Percentiles rank a stretch among this genome's conserved stretches.
These are phyloP conservation scores for Capitella teleta DNA, from an alignment of 1,140 invertebrate species.

Conservation along the genomic window DNA sequence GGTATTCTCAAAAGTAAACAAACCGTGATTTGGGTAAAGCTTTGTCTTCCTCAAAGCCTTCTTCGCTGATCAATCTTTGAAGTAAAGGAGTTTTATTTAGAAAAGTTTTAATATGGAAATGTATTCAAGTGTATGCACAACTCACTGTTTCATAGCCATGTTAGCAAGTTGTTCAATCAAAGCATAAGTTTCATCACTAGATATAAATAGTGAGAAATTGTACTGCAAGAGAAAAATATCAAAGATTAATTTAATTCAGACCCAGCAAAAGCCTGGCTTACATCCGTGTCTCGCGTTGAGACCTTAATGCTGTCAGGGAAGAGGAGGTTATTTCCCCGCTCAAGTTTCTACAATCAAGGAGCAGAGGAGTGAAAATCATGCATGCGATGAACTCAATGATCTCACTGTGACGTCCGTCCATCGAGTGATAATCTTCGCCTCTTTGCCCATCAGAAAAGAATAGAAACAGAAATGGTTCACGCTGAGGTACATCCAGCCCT, in stretches of 20 bases:
- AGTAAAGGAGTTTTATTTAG: background rate
- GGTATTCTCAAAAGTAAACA: too few species aligned
- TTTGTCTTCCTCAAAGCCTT: conserved; percentile 73
- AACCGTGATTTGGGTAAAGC: too few species aligned
- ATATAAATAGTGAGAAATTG: conserved; percentile 81
- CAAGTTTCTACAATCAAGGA: conserved; percentile 66
- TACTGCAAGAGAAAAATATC: conserved; percentile 46
- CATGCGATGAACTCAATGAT: conserved; percentile 2
- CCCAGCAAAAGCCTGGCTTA: too few species aligned
- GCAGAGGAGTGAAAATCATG: too few species aligned
- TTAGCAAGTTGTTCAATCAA: conserved; percentile 92
- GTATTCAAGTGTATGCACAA: conserved; percentile 10
- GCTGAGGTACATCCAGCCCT: conserved; percentile 92
- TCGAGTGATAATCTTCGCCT: conserved; percentile 75
- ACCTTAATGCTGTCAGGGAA: conserved; percentile 79
- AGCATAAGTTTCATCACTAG: conserved; percentile 75
- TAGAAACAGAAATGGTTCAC: conserved; percentile 93
- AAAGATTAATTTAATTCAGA: too few species aligned
- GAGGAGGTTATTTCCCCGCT: conserved; percentile 61
- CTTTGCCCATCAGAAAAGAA: conserved; percentile 81
- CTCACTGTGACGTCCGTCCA: conserved; percentile 49
- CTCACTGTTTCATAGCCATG: conserved; percentile 86
- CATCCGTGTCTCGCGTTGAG: conserved; percentile 64
- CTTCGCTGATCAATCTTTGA: conserved; percentile 65
- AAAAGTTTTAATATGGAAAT: background rate